Evolutionary conservation across 2,888 invertebrate genomes (phyloP), one percentile per base, ranked within the genome.

Genomic region (Drosophila neutralis): DNA sequence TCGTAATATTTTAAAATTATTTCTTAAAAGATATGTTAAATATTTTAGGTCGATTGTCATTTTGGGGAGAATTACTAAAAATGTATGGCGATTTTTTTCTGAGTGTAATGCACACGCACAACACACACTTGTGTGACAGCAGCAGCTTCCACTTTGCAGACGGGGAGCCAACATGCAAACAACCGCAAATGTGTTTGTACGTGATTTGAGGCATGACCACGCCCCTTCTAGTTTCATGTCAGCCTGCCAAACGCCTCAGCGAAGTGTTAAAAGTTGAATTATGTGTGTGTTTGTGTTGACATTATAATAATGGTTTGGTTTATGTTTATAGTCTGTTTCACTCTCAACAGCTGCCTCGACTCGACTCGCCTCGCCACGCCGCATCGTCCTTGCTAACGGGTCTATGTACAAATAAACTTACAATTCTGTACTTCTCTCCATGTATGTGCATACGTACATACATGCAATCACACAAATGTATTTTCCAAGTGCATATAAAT

Each of bases 221-320:
- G 68, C 81, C 70, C 33, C 36, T 24, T 45, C 18, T 40, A 40
- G 40, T 42, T 57, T 31, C 40, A 42, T 57, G 42, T 57, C 7
- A 24, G 38, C 21, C 58, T 42, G 54, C 62, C 36, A 35, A 61
- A 60, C 60, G 66, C 51, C 66, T 49, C 48, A 69, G 79, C 79
- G 80, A 68, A 81, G 80, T 83, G 81, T 80, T 80, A 83, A 80
- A 83, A 81, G 80, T 80, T 83, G 80, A 83, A 83, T 80, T 80
- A 80, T 83, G 80, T 81, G 83, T 76, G 81, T 76, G 80, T 80
- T 83, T 81, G 80, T 81, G 81, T 83, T 80, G 82, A 82, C 82
- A 83, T 83, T 82, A 82, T 83, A 83, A 82, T 83, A 82, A 82
- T 83, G 82, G 78, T 80, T 83, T 80, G 83, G 81, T 80, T 83